Percentiles rank a stretch among this genome's conserved stretches.
Evolutionary conservation across 2,888 invertebrate species (phyloP).

Genomic region (Autographa pulchrina): DNA sequence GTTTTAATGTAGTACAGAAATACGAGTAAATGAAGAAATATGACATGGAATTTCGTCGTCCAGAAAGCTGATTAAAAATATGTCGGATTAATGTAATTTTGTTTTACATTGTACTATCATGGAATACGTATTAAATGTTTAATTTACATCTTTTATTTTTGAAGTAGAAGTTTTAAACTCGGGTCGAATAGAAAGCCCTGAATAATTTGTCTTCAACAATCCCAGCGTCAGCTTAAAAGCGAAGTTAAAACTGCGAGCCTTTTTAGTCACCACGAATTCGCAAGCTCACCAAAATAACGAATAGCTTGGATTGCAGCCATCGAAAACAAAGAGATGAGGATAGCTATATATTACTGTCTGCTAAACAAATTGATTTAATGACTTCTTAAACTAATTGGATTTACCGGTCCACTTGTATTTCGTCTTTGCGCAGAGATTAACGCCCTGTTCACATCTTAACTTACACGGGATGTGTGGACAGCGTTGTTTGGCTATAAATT

Average conservation of each 20-base stretch:
- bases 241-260: conserved; percentile 59
- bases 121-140: background rate
- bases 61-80: background rate
- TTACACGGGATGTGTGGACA: conserved; percentile 67
- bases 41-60: background rate
- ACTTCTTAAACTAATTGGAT: conserved; percentile 86
- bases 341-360: conserved; percentile 82
- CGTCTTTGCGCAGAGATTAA: conserved; percentile 77
- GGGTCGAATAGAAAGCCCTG: conserved; percentile 20
- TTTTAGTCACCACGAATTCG: conserved; percentile 71
- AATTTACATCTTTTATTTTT: background rate
- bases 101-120: background rate
- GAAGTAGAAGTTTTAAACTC: conserved; percentile 10
- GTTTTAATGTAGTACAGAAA: conserved; percentile 16
- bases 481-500: conserved; percentile 75
- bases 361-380: conserved; percentile 86
- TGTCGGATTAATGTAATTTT: background rate
- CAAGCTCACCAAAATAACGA: conserved; percentile 79
- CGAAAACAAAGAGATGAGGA: conserved; percentile 81
- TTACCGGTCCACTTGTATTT: conserved; percentile 81
- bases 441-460: conserved; percentile 67
- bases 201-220: conserved; percentile 39
- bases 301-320: conserved; percentile 86
- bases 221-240: conserved; percentile 53
- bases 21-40: background rate